phyloP scores from a whole-genome alignment of 92 coral and sea anemone species.

The Umimayanthus chanpuru region DNA sequence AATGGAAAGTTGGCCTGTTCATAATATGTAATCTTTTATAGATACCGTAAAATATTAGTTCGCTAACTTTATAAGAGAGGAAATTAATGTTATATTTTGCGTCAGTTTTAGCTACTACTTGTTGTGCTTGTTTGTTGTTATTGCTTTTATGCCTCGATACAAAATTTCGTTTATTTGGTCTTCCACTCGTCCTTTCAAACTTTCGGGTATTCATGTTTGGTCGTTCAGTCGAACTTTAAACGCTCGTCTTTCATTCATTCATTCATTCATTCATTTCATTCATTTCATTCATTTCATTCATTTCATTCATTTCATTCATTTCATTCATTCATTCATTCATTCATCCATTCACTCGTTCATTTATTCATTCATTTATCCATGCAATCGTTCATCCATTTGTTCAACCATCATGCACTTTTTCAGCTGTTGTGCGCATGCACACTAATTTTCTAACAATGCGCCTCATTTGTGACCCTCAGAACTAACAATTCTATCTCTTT shows the following conservation, averaged over 20 bases:
- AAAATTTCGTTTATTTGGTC: not conserved
- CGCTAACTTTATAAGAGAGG: no score
- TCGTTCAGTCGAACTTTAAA: not conserved
- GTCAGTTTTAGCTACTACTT: no score
- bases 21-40: no score
- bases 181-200: not conserved
- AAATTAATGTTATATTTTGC: no score
- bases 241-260: not conserved
- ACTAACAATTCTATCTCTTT: conserved; percentile 40
- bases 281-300: not conserved
- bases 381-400: not conserved
- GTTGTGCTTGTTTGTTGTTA: no score
- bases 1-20: no score
- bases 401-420: not conserved
- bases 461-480: not conserved
- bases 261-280: not conserved
- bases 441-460: not conserved
- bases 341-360: conserved; percentile 21
- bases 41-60: no score
- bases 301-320: conserved; percentile 1
- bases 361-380: not conserved
- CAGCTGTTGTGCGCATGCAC: not conserved
- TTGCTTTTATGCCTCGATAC: not conserved
- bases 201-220: not conserved
- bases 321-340: not conserved